phyloP scores from a whole-genome alignment of 2,888 invertebrate species.

The Eustalomyia histrio region DNA sequence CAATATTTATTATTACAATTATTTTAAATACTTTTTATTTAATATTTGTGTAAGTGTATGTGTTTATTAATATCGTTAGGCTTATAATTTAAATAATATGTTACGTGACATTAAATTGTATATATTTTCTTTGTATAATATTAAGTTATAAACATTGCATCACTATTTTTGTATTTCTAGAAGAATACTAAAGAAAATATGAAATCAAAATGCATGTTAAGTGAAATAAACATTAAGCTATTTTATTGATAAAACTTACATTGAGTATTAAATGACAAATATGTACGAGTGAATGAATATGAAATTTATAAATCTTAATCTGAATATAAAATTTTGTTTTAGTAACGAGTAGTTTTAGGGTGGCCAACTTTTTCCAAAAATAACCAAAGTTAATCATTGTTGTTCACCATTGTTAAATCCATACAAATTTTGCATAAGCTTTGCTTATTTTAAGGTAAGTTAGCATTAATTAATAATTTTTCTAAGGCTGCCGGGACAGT shows the following conservation, averaged over 20 bases:
- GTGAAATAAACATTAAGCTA: neutral
- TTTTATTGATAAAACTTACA: conserved; percentile 3
- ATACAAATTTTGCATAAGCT: too few species aligned
- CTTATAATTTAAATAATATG: conserved; percentile 3
- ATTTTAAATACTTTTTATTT: too few species aligned
- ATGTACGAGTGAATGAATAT: neutral
- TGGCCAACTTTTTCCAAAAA: too few species aligned
- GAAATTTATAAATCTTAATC: neutral
- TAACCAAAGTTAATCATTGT: too few species aligned
- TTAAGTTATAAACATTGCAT: conserved; percentile 7
- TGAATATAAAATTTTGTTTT: neutral
- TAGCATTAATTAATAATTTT: too few species aligned
- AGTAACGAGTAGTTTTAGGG: too few species aligned
- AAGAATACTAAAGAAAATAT: neutral
- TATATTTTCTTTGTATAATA: neutral
- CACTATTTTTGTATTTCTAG: neutral
- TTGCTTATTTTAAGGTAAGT: too few species aligned
- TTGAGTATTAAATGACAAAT: neutral
- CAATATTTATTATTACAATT: conserved; percentile 28
- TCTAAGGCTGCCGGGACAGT: too few species aligned
- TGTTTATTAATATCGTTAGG: neutral
- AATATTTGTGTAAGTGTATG: neutral
- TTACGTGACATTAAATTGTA: neutral
- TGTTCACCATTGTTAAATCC: too few species aligned
- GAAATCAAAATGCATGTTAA: neutral